phyloP scores from a whole-genome alignment of 2,888 invertebrate genomes.

The Lutraria lutraria region DNA sequence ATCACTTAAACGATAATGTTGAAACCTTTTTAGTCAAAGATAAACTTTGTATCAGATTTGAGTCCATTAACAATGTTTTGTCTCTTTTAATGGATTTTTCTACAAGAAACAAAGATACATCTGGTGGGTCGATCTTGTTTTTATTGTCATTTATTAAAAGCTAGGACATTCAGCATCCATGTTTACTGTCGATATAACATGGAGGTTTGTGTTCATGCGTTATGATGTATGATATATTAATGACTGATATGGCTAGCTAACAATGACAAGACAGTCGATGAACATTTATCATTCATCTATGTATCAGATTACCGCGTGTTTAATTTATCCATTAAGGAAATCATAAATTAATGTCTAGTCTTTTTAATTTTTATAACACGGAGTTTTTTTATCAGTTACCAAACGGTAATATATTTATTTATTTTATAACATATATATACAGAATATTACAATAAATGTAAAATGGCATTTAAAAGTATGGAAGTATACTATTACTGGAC shows the following conservation, averaged over 20 bases:
- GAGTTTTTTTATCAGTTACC: too few species aligned
- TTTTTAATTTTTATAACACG: too few species aligned
- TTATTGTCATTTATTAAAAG: neutral
- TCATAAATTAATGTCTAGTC: too few species aligned
- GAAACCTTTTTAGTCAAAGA: neutral
- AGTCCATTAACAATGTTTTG: neutral
- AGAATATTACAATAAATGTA: too few species aligned
- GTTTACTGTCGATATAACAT: slow-evolving; percentile 5
- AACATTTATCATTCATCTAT: neutral
- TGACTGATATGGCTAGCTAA: neutral
- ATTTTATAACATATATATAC: too few species aligned
- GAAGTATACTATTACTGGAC: too few species aligned
- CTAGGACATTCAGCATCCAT: neutral
- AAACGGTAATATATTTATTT: too few species aligned
- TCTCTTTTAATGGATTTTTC: neutral
- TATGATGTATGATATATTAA: slow-evolving; percentile 3
- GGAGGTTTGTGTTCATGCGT: slow-evolving; percentile 8
- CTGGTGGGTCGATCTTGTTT: neutral
- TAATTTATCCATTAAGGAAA: too few species aligned
- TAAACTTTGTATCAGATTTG: neutral
- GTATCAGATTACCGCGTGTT: neutral
- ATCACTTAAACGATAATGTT: neutral
- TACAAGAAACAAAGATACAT: neutral
- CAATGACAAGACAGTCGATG: too few species aligned
- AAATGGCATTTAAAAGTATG: too few species aligned